Base-by-base conservation (phyloP, 1,140 invertebrate species). In the Ceratosolen fusciceps region DNA sequence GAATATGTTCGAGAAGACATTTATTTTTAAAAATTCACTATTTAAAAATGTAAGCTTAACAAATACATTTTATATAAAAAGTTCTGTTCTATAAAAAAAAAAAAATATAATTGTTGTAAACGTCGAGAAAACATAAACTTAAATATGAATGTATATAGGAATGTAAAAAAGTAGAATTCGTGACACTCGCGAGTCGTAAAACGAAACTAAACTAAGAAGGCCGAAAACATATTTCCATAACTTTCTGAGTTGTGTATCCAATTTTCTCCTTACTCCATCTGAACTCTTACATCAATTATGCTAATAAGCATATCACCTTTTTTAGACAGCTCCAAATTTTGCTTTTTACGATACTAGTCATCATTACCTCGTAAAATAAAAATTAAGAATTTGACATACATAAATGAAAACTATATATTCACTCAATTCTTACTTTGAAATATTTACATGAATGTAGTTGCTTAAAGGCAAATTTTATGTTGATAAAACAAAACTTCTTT, bases 151-250 rank as follows among this genome's bases (percentile, higher is more conserved):
- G n/a, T n/a, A n/a, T n/a, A n/a, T n/a, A n/a, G n/a, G n/a, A n/a
- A n/a, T n/a, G n/a, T n/a, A n/a, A 84, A 83, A 84, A 83, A 86
- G 82, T 84, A 79, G 83, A 86, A 82, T 83, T 62, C 83, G 84
- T 81, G 85, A 86, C 85, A 86, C 79, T 84, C 82, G 81, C 82
- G 80, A 86, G 85, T 86, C 84, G 83, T 87, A 86, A 87, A 86
- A 86, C 77, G 76, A 85, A 84, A 83, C 84, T 86, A 85, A 85
- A 86, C 85, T 67, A 37, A 39, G 43, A n/a, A n/a, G 37, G 43
- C 75, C 47, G 58, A 65, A 77, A n/a, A 68, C 58, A 58, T 60
- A 37, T 67, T 14, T 37, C 67, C 21, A 56, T 26, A 49, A 60
- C 54, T 77, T 71, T 77, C 67, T 54, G 37, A 70, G 21, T 37